Conservation (phyloP, 2,888 invertebrate genomes). For the Drosophila greeni region DNA sequence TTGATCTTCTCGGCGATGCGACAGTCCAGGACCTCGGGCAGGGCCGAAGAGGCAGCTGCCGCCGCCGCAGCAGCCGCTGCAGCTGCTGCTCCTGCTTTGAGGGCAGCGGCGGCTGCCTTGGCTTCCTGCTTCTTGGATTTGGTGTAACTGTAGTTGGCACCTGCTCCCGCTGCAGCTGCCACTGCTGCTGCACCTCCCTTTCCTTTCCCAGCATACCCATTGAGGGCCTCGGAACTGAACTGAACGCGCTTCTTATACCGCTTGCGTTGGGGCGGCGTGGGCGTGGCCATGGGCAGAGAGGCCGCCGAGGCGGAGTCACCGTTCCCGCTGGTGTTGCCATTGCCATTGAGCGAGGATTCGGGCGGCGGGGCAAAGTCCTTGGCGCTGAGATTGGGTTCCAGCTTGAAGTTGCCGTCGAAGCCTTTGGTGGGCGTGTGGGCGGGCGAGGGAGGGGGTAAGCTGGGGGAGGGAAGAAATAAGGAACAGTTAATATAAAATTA, state of each 20-base stretch:
- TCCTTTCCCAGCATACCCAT: constrained; percentile 59
- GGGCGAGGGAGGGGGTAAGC: constrained; percentile 75
- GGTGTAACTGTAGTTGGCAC: constrained; percentile 43
- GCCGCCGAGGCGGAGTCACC: constrained; percentile 37
- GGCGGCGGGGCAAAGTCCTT: constrained; percentile 75
- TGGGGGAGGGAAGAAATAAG: constrained; percentile 21
- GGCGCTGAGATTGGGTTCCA: constrained; percentile 78
- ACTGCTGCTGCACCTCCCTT: constrained; percentile 27
- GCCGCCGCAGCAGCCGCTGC: constrained; percentile 59
- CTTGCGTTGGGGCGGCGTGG: constrained; percentile 64
- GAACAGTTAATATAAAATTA: too few species aligned
- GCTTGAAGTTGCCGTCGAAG: constrained; percentile 77
- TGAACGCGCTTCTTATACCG: constrained; percentile 78
- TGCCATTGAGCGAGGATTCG: constrained; percentile 54
- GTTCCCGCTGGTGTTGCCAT: constrained; percentile 38
- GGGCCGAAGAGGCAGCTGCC: constrained; percentile 52
- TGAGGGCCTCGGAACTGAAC: constrained; percentile 75
- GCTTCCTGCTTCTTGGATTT: constrained; percentile 76
- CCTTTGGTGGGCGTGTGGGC: constrained; percentile 77
- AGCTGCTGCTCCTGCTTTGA: constrained; percentile 50
- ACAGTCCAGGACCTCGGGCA: constrained; percentile 78
- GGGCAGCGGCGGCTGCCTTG: constrained; percentile 66
- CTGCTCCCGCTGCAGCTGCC: not conserved
- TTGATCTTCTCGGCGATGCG: constrained; percentile 79
- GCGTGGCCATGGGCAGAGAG: constrained; percentile 48